A percentile compares a stretch with the other conserved stretches of the same genome.
These are phyloP conservation scores for Diplogasteroides magnus DNA, from an alignment of 1,140 invertebrate species.

Conservation along the genomic window DNA sequence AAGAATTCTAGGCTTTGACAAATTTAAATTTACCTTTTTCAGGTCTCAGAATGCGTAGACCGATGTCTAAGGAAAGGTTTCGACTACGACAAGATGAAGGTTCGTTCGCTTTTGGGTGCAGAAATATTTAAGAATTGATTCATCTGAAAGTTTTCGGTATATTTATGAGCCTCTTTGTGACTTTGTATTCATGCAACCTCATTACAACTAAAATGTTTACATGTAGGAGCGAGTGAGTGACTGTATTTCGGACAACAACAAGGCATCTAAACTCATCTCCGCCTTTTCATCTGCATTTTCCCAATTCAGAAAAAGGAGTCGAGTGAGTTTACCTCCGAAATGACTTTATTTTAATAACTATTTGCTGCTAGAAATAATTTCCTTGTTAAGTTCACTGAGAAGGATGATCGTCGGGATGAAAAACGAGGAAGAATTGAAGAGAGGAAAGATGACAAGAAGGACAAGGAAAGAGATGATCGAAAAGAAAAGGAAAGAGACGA, in stretches of 20 bases:
- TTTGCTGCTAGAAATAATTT: not conserved
- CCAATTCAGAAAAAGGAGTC: slow-evolving; percentile 18
- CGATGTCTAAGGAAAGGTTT: slow-evolving; percentile 23
- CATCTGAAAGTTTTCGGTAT: not conserved
- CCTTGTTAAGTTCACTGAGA: slow-evolving; percentile 17
- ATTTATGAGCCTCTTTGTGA: not conserved
- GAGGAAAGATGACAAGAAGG: slow-evolving; percentile 2
- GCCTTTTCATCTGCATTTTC: slow-evolving; percentile 15
- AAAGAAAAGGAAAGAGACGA: too few species aligned
- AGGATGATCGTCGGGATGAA: slow-evolving; percentile 12
- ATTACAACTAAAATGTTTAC: not conserved
- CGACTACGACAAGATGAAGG: slow-evolving; percentile 15
- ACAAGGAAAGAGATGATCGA: not conserved
- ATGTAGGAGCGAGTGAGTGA: slow-evolving; percentile 19
- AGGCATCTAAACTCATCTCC: slow-evolving; percentile 18
- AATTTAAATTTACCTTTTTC: slow-evolving; percentile 2
- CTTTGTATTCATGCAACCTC: not conserved
- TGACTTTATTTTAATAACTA: slow-evolving; percentile 19
- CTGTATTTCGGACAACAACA: slow-evolving; percentile 11
- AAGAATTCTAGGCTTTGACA: too few species aligned
- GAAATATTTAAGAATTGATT: not conserved
- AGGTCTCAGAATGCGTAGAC: slow-evolving; percentile 15
- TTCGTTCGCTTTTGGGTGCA: not conserved
- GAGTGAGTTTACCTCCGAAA: slow-evolving; percentile 14
- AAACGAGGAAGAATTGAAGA: slow-evolving; percentile 11